Evolutionary conservation across 2,888 invertebrate genomes (phyloP).

Genomic region (Teleiodes luculella): DNA sequence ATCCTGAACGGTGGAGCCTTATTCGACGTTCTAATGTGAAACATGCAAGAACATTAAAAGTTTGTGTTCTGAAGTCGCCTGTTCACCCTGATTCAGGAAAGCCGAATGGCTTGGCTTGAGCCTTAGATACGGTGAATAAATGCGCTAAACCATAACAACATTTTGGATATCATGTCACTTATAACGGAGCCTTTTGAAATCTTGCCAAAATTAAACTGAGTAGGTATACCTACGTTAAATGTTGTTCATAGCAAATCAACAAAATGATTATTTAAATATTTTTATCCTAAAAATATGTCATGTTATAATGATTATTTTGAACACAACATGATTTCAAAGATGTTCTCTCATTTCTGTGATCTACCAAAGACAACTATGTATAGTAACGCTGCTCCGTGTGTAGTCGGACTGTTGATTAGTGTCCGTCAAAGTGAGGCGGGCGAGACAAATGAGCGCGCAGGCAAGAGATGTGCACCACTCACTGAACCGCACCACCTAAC

Average conservation of each 20-base stretch:
- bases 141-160: no score
- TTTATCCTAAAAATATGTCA: no score
- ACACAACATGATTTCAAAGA: background rate
- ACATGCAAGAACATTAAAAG: no score
- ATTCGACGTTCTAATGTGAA: no score
- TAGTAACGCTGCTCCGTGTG: conserved; percentile 1
- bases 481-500: conserved; percentile 38
- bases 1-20: no score
- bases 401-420: conserved; percentile 26
- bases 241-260: no score
- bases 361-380: background rate
- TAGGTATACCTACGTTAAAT: background rate
- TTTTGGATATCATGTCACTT: conserved; percentile 17
- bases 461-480: conserved; percentile 35
- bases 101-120: no score
- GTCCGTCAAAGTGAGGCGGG: conserved; percentile 37
- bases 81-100: no score
- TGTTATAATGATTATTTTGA: no score
- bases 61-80: no score
- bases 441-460: conserved; percentile 46
- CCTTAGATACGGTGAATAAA: no score
- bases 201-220: conserved; percentile 17
- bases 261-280: no score
- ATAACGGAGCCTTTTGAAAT: conserved; percentile 25
- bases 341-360: background rate